phyloP scores from a whole-genome alignment of 1,140 invertebrate species.

The Ceratosolen solmsi region DNA sequence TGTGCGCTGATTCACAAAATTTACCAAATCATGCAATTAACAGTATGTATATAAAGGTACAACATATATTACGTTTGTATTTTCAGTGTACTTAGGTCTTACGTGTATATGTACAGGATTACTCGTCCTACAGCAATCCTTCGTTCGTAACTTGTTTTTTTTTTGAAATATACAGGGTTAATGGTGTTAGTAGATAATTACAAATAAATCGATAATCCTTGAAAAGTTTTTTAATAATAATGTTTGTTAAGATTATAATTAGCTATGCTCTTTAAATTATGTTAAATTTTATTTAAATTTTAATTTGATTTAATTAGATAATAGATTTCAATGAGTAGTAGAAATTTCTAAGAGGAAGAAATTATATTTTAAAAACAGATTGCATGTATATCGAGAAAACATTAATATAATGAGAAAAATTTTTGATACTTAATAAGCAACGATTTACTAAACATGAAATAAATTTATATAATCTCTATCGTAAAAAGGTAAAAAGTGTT shows the following conservation, averaged over 20 bases:
- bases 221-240: constrained; percentile 27
- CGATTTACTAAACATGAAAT: no score
- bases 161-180: constrained; percentile 70
- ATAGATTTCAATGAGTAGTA: no score
- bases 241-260: not conserved
- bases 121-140: constrained; percentile 74
- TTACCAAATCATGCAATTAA: constrained; percentile 53
- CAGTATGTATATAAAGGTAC: not conserved
- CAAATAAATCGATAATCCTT: constrained; percentile 39
- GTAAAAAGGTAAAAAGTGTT: no score
- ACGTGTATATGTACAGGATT: constrained; percentile 41
- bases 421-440: no score
- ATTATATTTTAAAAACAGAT: no score
- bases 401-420: no score
- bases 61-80: constrained; percentile 21
- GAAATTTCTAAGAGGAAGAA: no score
- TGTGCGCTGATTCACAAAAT: constrained; percentile 50
- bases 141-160: constrained; percentile 75
- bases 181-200: constrained; percentile 53
- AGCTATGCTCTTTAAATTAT: not conserved
- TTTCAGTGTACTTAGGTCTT: constrained; percentile 6
- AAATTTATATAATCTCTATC: no score
- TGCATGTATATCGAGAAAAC: no score
- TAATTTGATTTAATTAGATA: no score
- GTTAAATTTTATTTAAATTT: no score